Evolutionary conservation across 2,113 vertebrate genomes (phyloP).

Genomic region (Camelus dromedarius): DNA sequence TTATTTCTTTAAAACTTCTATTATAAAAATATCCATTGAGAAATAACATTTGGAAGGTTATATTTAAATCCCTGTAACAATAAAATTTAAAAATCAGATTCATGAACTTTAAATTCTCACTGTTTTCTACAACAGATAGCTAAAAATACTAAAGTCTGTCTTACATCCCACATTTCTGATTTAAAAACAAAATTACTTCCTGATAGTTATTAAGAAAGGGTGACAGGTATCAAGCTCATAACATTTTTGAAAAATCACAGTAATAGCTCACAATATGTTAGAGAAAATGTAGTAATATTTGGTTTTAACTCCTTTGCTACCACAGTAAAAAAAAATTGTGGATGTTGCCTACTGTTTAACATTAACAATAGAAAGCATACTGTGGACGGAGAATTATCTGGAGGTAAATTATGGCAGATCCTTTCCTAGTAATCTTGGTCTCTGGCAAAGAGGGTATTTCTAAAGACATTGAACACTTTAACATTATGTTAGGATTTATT

Average conservation of each 20-base stretch:
- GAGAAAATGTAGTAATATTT: conserved; percentile 25
- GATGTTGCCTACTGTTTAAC: not conserved
- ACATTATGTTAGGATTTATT: conserved; percentile 44
- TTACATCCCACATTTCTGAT: conserved; percentile 1
- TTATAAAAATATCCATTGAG: not conserved
- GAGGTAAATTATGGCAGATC: not conserved
- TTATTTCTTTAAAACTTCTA: conserved; percentile 22
- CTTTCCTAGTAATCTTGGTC: not conserved
- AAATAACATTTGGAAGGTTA: conserved; percentile 55
- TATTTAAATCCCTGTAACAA: conserved; percentile 38
- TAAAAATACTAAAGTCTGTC: conserved; percentile 51
- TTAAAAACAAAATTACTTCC: conserved; percentile 50
- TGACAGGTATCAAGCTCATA: not conserved
- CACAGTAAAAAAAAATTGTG: conserved; percentile 4
- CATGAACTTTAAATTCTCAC: conserved; percentile 41
- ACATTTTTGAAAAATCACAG: conserved; percentile 49
- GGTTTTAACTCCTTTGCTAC: not conserved
- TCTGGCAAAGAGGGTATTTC: not conserved
- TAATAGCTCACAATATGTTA: conserved; percentile 7
- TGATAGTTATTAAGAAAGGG: conserved; percentile 46
- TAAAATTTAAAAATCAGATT: conserved; percentile 46
- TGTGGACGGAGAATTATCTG: not conserved
- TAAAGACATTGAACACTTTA: not conserved
- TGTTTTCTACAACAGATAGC: conserved; percentile 6
- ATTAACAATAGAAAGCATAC: not conserved